Evolutionary conservation across 2,113 vertebrate genomes (phyloP), one percentile per base, ranked within the genome.

Genomic region (Electrona antarctica): DNA sequence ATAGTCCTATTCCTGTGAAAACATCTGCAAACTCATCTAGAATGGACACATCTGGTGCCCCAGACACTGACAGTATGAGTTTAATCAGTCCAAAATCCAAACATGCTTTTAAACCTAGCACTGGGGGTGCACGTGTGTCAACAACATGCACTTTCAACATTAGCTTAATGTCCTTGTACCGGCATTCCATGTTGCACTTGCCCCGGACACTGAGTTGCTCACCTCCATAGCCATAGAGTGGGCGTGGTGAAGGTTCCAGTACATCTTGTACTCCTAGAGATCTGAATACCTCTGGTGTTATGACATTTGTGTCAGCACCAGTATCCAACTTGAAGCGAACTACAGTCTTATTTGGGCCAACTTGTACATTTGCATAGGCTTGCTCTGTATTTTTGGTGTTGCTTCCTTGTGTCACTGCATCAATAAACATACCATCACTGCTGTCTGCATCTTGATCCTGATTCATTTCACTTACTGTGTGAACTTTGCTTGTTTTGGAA

Each of bases 1-100:
- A 80, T 9, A 62, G 14, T 72, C 70, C 54, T 3, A 74, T 72
- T 4, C 77, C 64, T 41, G 51, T 41, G 12, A 85, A 80, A 6
- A 85, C 45, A 48, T 69, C 48, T 0, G 64, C 29, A 49, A 65
- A 77, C 47, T 77, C 64, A 6, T 64, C 54, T 52, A 68, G 11
- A 9, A 51, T 12, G 10, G 12, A 33, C 7, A 6, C 14, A 10
- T 10, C 11, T 14, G 6, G 3, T 9, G 15, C 4, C 4, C 14
- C 14, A 28, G 5, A 3, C 10, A 59, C 9, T 51, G 61, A 73
- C 5, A 73, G 41, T 2, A 63, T 57, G 1, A 82, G 11, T 12
- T 61, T 66, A 8, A 73, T 73, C n/a, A 72, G 50, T 9, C 65
- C 66, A 57, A 78, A 13, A 12, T 78, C 57, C 3, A 78, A 7